phyloP scores from a whole-genome alignment of 2,113 vertebrate genomes.

The Potamarius usumacintae region DNA sequence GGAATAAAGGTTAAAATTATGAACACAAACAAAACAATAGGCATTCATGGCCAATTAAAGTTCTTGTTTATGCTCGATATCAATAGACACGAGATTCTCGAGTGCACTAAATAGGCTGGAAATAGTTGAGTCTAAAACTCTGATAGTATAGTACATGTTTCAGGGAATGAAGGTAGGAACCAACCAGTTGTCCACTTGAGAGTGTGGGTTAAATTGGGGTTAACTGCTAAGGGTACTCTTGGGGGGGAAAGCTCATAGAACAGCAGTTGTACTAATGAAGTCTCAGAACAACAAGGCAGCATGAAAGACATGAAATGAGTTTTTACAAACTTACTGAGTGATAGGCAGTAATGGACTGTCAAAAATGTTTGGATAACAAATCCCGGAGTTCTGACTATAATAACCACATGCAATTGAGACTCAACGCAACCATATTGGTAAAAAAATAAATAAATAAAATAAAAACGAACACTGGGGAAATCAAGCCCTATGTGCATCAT shows the following conservation, averaged over 20 bases:
- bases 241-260: neutral
- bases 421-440: neutral
- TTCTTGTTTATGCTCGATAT: neutral
- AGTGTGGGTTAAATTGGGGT: neutral
- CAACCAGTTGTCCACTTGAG: neutral
- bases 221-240: neutral
- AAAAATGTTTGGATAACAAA: constrained; percentile 1
- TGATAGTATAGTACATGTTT: neutral
- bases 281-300: neutral
- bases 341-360: constrained; percentile 13
- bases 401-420: neutral
- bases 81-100: neutral
- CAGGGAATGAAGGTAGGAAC: neutral
- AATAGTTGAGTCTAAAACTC: neutral
- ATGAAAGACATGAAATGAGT: neutral
- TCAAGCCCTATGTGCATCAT: neutral
- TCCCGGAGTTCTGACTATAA: constrained; percentile 6
- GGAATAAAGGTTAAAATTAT: neutral
- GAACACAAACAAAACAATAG: neutral
- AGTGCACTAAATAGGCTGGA: neutral
- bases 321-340: constrained; percentile 27
- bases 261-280: neutral
- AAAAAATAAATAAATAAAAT: neutral
- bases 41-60: neutral
- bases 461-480: neutral